Evolutionary conservation across 2,888 invertebrate genomes (phyloP).

Genomic region (Spilosoma lubricipeda): DNA sequence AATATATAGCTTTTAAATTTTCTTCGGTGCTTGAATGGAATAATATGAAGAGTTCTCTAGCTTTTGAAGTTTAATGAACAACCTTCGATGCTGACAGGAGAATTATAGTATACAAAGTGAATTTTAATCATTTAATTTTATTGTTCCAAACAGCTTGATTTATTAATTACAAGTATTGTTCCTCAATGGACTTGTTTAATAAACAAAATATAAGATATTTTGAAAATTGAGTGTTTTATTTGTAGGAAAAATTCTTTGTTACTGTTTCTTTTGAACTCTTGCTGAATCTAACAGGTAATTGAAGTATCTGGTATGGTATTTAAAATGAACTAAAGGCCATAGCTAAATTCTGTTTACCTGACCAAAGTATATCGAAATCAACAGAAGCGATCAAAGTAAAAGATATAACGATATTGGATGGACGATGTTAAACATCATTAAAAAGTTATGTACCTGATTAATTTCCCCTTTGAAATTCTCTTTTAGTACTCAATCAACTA

Average conservation of each 20-base stretch:
- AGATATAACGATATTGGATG: not conserved
- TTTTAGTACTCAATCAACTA: not conserved
- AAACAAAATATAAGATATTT: not conserved
- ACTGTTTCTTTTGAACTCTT: no score
- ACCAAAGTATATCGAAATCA: not conserved
- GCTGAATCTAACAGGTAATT: no score
- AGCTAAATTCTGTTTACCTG: not conserved
- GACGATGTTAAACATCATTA: not conserved
- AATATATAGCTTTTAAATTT: constrained; percentile 38
- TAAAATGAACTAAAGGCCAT: not conserved
- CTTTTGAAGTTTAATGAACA: not conserved
- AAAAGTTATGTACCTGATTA: not conserved
- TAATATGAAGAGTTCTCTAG: constrained; percentile 18
- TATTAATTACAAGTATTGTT: not conserved
- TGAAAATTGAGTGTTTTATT: no score
- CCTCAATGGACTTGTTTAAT: not conserved
- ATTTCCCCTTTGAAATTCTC: not conserved
- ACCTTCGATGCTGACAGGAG: no score
- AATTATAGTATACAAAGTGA: not conserved
- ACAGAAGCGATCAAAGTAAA: not conserved
- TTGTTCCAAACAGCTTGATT: not conserved
- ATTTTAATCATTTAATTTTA: not conserved
- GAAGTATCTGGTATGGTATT: not conserved
- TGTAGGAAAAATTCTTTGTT: no score
- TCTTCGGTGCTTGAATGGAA: constrained; percentile 18